Evolutionary conservation across 2,113 vertebrate genomes (phyloP), one percentile per base, ranked within the genome.

Genomic region (Macrotis lagotis): DNA sequence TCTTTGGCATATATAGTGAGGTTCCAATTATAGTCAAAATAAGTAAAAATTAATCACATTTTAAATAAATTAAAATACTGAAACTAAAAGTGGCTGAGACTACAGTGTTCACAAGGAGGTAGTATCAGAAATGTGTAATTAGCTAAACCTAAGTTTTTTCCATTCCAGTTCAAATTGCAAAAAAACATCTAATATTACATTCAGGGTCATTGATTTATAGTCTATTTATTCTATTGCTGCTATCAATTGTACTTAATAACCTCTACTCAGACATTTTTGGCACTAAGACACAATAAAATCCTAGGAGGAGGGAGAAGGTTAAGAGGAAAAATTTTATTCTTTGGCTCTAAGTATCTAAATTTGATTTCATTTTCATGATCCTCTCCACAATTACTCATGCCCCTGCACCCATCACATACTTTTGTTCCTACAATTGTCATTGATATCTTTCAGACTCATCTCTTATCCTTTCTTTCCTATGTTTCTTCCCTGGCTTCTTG

Each of bases 131-230:
- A 93, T 94, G 48, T 28, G 50, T 19, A 51, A 90, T 10, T 53
- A 90, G 91, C 0, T 55, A 92, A 2, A 1, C 53, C 47, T 52
- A 89, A 50, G 1, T 53, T 92, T 95, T 92, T 66, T 92, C 90
- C 3, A 2, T 91, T 93, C 37, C 50, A 90, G 93, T 93, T 93
- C 14, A 95, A 94, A 95, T 12, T 53, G 26, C 92, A 8, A 90
- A 93, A 93, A 89, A 0, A n/a, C 3, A 5, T 48, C 59, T 1
- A 14, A 51, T 25, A 88, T 48, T 51, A 92, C 2, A 47, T 8
- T 16, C 48, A 25, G 1, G 6, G 47, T 25, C 0, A 44, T 0
- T 48, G 37, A 83, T 91, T 96, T 92, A 31, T 94, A n/a, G 0
- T 91, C 28, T 74, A 83, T 83, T 83, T 74, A 88, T 89, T 96